Evolutionary conservation across 30 jellyfish, hydroid and myxozoan genomes (phyloP).

Genomic region (Pseudorhiza aurosa): DNA sequence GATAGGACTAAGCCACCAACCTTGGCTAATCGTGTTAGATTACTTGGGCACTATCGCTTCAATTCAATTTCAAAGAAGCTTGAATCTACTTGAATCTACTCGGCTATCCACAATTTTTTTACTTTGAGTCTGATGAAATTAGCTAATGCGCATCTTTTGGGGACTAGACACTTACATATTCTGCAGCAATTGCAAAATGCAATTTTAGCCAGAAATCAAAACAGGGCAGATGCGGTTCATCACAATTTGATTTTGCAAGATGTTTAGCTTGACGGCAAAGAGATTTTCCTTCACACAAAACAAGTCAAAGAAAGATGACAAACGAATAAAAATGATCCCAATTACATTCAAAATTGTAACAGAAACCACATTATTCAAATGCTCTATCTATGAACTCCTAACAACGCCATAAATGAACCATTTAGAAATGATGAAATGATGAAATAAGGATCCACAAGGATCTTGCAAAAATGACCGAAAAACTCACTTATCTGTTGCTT

Average conservation of each 20-base stretch:
- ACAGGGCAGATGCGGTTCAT: neutral
- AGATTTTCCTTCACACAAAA: too few species aligned
- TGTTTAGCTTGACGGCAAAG: too few species aligned
- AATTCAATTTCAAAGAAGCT: constrained; percentile 4
- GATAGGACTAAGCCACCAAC: constrained; percentile 21
- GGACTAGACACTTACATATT: neutral
- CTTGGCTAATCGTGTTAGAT: neutral
- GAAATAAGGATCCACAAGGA: too few species aligned
- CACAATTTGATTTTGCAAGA: neutral
- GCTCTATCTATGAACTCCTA: too few species aligned
- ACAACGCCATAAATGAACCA: too few species aligned
- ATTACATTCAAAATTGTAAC: too few species aligned
- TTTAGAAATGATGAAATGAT: too few species aligned
- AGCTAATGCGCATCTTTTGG: neutral
- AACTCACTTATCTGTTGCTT: too few species aligned
- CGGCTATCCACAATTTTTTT: neutral
- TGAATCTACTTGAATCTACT: neutral
- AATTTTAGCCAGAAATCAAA: neutral
- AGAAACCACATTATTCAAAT: too few species aligned
- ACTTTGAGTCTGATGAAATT: neutral
- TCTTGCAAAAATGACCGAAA: too few species aligned
- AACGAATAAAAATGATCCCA: too few species aligned
- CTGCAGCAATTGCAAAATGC: neutral
- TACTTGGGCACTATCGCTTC: neutral
- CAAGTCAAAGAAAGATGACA: too few species aligned